These are phyloP conservation scores for Rhyacophila evoluta DNA, from an alignment of 2,888 invertebrate genomes.

Conservation along the genomic window DNA sequence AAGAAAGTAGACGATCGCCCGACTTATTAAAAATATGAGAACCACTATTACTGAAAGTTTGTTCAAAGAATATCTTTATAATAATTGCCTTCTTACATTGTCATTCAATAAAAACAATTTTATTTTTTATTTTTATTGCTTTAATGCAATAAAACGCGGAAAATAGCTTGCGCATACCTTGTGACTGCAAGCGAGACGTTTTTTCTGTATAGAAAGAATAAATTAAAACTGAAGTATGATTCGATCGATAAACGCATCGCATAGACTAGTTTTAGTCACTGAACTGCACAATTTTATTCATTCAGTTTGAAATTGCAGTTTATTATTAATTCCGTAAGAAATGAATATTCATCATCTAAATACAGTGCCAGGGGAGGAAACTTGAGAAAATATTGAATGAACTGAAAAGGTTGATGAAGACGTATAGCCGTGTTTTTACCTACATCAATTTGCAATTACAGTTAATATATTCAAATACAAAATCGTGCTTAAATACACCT, in stretches of 20 bases:
- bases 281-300: neutral
- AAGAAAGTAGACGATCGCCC: no score
- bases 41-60: no score
- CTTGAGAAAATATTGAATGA: neutral
- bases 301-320: neutral
- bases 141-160: conserved; percentile 7
- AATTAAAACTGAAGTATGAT: neutral
- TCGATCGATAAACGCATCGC: conserved; percentile 18
- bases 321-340: neutral
- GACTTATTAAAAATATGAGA: no score
- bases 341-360: conserved; percentile 4
- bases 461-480: neutral
- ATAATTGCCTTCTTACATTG: neutral
- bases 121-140: neutral
- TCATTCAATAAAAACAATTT: neutral
- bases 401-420: neutral
- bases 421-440: neutral
- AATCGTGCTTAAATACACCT: no score
- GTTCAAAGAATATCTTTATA: no score
- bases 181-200: neutral
- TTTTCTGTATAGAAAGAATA: conserved; percentile 9
- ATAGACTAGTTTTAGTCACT: neutral
- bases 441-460: neutral
- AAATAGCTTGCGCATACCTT: conserved; percentile 18
- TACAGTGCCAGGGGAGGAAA: neutral